A percentile compares a stretch with the other conserved stretches of the same genome.
Evolutionary conservation across 2,113 vertebrate species (phyloP).

Genomic region (Fulmarus glacialis): DNA sequence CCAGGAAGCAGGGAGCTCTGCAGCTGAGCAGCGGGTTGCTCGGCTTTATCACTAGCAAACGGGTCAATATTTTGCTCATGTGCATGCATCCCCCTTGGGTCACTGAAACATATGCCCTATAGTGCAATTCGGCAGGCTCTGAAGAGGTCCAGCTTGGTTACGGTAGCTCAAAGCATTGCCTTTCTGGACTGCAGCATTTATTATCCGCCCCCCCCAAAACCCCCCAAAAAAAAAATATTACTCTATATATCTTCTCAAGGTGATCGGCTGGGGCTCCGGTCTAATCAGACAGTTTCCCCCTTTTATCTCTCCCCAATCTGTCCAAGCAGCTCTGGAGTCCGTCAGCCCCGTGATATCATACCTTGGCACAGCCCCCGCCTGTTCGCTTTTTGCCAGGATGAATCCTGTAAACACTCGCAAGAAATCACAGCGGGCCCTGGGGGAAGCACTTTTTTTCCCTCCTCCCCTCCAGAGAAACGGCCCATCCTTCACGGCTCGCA

Average conservation of each 20-base stretch:
- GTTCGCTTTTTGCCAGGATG: background rate
- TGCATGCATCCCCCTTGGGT: background rate
- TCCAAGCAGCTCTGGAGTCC: background rate
- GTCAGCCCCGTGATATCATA: background rate
- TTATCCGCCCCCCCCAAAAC: background rate
- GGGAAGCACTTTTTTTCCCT: background rate
- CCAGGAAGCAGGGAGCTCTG: background rate
- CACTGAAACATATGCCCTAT: fast-evolving
- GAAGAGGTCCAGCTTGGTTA: background rate
- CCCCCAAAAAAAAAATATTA: background rate
- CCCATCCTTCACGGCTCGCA: background rate
- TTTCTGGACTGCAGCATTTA: background rate
- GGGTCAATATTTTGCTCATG: fast-evolving
- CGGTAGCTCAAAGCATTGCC: background rate
- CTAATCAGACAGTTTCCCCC: background rate
- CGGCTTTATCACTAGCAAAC: background rate
- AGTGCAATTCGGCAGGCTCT: background rate
- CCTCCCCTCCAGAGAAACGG: background rate
- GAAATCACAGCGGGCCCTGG: background rate
- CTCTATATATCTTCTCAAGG: background rate
- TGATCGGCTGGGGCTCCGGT: background rate
- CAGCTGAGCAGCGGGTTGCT: background rate
- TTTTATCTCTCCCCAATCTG: background rate
- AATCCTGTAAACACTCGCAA: background rate
- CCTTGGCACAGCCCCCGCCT: background rate